phyloP scores from a whole-genome alignment of 2,888 invertebrate species.

The Nyleta sp. region DNA sequence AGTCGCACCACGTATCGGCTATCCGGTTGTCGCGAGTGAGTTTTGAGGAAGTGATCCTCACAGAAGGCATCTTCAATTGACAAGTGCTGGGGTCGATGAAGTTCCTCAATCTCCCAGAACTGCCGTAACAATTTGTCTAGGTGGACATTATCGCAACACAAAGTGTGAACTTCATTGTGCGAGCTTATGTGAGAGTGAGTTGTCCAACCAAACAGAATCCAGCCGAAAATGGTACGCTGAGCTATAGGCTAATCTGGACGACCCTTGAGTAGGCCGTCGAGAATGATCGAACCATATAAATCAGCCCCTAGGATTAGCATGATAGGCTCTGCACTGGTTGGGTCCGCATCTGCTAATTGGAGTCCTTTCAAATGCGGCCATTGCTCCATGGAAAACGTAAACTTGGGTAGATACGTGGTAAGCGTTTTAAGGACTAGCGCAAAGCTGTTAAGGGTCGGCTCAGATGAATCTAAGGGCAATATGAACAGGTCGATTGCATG shows the following conservation, averaged over 20 bases:
- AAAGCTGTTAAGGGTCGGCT: neutral
- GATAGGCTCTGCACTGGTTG: neutral
- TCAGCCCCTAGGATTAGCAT: neutral
- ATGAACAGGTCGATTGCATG: neutral
- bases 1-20: neutral
- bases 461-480: neutral
- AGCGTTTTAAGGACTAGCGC: neutral
- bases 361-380: neutral
- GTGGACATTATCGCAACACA: neutral
- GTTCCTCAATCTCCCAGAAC: neutral
- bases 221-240: slow-evolving; percentile 3
- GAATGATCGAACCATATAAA: slow-evolving; percentile 4
- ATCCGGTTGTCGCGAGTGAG: neutral
- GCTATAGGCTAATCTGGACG: neutral
- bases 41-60: neutral
- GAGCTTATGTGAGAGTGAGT: neutral
- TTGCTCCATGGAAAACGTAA: neutral
- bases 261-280: neutral
- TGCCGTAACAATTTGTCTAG: neutral
- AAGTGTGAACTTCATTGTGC: neutral
- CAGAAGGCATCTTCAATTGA: neutral
- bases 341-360: neutral
- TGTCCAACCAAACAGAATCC: neutral
- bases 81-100: neutral
- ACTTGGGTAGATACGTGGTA: neutral